Percentiles rank a stretch among this genome's conserved stretches.
Evolutionary conservation across 2,888 invertebrate genomes (phyloP).

Genomic region (Nomada ruficornis): DNA sequence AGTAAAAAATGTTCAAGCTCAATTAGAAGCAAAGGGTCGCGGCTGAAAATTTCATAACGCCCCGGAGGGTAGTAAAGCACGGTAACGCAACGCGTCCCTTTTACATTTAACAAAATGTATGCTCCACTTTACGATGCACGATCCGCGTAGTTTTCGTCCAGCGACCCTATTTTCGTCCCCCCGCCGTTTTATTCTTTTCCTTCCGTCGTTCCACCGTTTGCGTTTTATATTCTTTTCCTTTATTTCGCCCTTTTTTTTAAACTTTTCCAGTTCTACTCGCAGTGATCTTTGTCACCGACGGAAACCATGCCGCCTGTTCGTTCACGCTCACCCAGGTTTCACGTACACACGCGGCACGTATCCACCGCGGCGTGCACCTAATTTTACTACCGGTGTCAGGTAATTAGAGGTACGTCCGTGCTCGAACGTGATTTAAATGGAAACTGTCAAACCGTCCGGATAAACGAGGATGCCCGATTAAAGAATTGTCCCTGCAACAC

Average conservation of each 20-base stretch:
- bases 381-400: conserved; percentile 62
- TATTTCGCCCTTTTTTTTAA: not conserved
- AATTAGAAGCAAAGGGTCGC: not conserved
- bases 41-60: not conserved
- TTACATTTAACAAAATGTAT: conserved; percentile 50
- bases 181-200: conserved; percentile 25
- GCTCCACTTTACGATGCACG: conserved; percentile 28
- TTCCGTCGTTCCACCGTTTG: conserved; percentile 27
- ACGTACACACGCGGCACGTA: not conserved
- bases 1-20: not conserved
- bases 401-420: conserved; percentile 65
- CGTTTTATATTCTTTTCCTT: not conserved
- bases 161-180: conserved; percentile 41
- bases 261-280: not conserved
- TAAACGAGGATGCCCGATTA: conserved; percentile 49
- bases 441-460: conserved; percentile 62
- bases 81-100: conserved; percentile 25
- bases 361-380: conserved; percentile 48
- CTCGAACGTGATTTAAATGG: conserved; percentile 70
- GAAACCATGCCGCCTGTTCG: conserved; percentile 38
- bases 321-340: conserved; percentile 18
- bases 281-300: conserved; percentile 40
- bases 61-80: conserved; percentile 11
- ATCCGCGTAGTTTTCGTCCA: conserved; percentile 40
- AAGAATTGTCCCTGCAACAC: conserved; percentile 46